Conservation (phyloP, 2,888 invertebrate species). For the Drosophila picticornis region DNA sequence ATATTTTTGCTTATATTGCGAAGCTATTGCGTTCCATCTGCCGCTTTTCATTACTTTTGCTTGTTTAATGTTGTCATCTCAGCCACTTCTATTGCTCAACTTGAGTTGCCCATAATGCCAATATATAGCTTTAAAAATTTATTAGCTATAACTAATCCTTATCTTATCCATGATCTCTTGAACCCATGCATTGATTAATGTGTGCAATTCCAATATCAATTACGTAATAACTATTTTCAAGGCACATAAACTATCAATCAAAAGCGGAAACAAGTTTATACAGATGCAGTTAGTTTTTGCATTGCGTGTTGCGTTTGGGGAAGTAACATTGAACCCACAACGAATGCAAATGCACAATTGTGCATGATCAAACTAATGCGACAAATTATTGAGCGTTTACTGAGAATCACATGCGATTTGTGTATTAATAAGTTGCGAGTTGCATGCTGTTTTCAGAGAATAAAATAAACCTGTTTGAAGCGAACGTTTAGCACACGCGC, state of each 20-base stretch:
- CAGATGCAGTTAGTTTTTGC: constrained; percentile 22
- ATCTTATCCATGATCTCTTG: not conserved
- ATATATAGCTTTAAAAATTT: not conserved
- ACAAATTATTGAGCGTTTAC: constrained; percentile 14
- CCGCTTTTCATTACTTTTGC: not conserved
- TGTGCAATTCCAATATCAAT: not conserved
- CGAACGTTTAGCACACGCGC: constrained; percentile 15
- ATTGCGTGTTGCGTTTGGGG: constrained; percentile 49
- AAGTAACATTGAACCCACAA: constrained; percentile 66
- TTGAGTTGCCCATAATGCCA: not conserved
- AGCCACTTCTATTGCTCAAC: not conserved
- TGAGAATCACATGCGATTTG: not conserved
- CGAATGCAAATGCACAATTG: constrained; percentile 35
- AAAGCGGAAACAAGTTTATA: constrained; percentile 48
- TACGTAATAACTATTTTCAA: not conserved
- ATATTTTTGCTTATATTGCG: not conserved
- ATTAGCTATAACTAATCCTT: not conserved
- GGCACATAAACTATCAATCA: not conserved
- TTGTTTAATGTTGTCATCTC: not conserved
- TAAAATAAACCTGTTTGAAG: constrained; percentile 35
- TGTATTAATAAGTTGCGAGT: constrained; percentile 1
- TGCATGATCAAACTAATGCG: constrained; percentile 12
- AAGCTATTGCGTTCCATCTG: not conserved
- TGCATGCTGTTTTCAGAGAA: constrained; percentile 15
- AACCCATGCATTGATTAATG: not conserved